Percentiles rank a stretch among this genome's conserved stretches.
Evolutionary conservation across 1,140 invertebrate species (phyloP).

Genomic region (Schmidtea mediterranea): DNA sequence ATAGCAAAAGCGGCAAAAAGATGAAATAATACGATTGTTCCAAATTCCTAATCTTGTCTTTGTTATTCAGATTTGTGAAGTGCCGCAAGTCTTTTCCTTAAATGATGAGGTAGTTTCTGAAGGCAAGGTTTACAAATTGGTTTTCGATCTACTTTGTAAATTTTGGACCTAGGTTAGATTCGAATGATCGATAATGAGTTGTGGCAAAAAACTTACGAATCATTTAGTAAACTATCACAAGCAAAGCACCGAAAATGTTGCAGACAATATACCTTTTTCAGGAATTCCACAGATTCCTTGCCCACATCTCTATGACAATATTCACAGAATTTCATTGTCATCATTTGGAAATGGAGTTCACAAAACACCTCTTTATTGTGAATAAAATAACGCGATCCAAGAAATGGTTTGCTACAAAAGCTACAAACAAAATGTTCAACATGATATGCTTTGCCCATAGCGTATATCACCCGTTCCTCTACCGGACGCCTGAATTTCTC

Average conservation of each 20-base stretch:
- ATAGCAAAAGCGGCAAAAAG: too few species aligned
- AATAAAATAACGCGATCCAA: slow-evolving; percentile 91
- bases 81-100: slow-evolving; percentile 47
- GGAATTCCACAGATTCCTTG: slow-evolving; percentile 87
- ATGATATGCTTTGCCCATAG: slow-evolving; percentile 95
- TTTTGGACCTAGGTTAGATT: slow-evolving; percentile 51
- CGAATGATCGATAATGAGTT: too few species aligned
- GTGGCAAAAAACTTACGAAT: slow-evolving; percentile 48
- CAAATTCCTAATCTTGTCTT: too few species aligned
- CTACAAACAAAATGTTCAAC: slow-evolving; percentile 99
- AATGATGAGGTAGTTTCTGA: slow-evolving; percentile 73
- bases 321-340: slow-evolving; percentile 92
- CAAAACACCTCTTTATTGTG: slow-evolving; percentile 96
- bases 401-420: slow-evolving; percentile 94
- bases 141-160: slow-evolving; percentile 90
- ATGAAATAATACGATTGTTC: too few species aligned
- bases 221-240: slow-evolving; percentile 84
- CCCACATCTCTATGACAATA: slow-evolving; percentile 94
- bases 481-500: slow-evolving; percentile 64
- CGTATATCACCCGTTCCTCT: slow-evolving; percentile 78
- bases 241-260: slow-evolving; percentile 90
- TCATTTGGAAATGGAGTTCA: slow-evolving; percentile 87
- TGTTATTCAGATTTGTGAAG: too few species aligned
- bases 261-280: slow-evolving; percentile 96
- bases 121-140: slow-evolving; percentile 95